Conservation (phyloP, 30 jellyfish, hydroid and myxozoan genomes). For the Clytia hemisphaerica region DNA sequence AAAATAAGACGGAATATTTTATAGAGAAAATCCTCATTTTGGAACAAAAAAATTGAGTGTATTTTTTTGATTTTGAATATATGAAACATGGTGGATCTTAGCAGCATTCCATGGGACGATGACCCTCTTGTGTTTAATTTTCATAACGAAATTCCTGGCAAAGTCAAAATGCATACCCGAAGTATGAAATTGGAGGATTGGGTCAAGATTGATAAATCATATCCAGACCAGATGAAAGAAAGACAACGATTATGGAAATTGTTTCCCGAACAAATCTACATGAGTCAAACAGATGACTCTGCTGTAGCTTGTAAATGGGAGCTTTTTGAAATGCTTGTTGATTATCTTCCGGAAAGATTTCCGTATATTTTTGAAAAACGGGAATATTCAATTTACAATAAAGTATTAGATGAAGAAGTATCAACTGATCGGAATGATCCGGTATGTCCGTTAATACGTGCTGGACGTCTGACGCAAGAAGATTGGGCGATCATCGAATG, state of each 20-base stretch:
- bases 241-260: conserved; percentile 35
- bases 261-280: conserved; percentile 38
- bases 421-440: conserved; percentile 47
- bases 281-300: conserved; percentile 35
- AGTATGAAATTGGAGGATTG: conserved; percentile 58
- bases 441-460: conserved; percentile 50
- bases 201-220: conserved; percentile 64
- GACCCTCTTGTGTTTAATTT: conserved; percentile 55
- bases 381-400: conserved; percentile 53
- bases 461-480: conserved; percentile 65
- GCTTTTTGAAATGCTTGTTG: conserved; percentile 47
- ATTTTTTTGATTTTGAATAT: no score
- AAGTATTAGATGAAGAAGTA: conserved; percentile 50
- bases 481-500: conserved; percentile 77
- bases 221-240: conserved; percentile 55
- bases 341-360: conserved; percentile 57
- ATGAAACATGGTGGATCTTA: neutral
- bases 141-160: conserved; percentile 69
- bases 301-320: conserved; percentile 55
- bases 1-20: no score
- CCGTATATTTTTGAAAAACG: conserved; percentile 59
- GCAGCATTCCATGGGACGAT: conserved; percentile 49
- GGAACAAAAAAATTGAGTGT: no score
- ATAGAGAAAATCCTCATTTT: no score
- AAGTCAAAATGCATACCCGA: conserved; percentile 65